Evolutionary conservation across 2,888 invertebrate species (phyloP).

Genomic region (Sthenelais limicola): DNA sequence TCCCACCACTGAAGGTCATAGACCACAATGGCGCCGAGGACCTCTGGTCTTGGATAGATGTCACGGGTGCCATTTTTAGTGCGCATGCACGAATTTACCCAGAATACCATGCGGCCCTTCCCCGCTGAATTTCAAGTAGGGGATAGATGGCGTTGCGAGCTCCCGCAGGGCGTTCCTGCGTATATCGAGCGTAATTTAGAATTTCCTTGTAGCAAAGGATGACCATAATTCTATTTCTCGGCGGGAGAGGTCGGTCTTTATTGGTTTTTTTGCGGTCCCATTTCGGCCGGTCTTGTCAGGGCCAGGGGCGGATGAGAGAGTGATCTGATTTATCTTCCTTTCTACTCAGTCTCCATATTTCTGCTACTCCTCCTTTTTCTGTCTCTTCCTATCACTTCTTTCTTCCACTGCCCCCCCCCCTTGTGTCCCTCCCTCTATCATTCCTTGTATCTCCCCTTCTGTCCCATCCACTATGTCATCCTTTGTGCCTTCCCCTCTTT

Average conservation of each 20-base stretch:
- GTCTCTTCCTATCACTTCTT: too few relatives aligned
- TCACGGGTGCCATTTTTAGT: conserved; percentile 20
- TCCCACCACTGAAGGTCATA: conserved; percentile 13
- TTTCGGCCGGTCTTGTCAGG: conserved; percentile 1
- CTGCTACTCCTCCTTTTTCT: too few relatives aligned
- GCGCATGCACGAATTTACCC: conserved; percentile 24
- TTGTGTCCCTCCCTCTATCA: too few relatives aligned
- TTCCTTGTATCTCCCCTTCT: too few relatives aligned
- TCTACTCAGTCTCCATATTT: too few relatives aligned
- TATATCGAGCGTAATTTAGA: conserved; percentile 33
- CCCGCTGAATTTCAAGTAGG: conserved; percentile 34
- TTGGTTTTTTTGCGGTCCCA: conserved; percentile 31
- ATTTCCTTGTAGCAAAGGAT: conserved; percentile 35
- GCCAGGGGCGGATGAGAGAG: not conserved
- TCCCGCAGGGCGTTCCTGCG: conserved; percentile 2
- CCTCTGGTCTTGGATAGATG: conserved; percentile 13
- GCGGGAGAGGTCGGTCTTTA: conserved; percentile 32
- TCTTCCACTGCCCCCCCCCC: too few relatives aligned
- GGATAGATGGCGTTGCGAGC: conserved; percentile 14
- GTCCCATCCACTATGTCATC: too few relatives aligned
- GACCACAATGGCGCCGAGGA: conserved; percentile 20
- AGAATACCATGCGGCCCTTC: conserved; percentile 11
- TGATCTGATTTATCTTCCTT: conserved; percentile 27
- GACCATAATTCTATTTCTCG: conserved; percentile 37
- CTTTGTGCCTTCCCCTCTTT: too few relatives aligned